Conservation (phyloP, 2,113 vertebrate genomes). For the Petromus typicus region DNA sequence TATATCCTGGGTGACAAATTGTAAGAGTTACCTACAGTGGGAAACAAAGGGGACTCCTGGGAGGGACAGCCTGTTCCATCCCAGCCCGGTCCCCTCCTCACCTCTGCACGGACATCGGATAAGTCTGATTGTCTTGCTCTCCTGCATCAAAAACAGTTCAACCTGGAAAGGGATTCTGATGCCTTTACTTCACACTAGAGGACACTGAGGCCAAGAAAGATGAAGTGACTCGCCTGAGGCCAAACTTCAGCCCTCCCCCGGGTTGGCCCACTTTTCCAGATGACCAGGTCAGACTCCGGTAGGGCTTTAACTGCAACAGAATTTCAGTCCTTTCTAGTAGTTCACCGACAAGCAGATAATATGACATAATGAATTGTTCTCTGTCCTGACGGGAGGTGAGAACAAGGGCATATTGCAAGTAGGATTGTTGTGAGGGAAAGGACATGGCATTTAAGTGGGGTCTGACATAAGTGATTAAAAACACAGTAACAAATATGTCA, state of each 20-base stretch:
- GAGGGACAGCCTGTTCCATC: background rate
- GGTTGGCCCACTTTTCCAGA: conserved; percentile 57
- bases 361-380: background rate
- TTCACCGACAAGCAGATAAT: background rate
- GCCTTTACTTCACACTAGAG: conserved; percentile 3
- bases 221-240: conserved; percentile 46
- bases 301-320: background rate
- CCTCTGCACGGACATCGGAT: background rate
- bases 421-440: background rate
- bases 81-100: background rate
- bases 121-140: background rate
- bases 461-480: background rate
- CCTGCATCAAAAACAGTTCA: background rate
- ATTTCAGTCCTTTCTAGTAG: background rate
- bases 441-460: background rate
- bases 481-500: background rate
- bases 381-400: background rate
- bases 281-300: conserved; percentile 29
- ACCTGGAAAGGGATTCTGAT: background rate
- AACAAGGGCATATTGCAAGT: conserved; percentile 1
- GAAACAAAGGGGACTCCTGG: background rate
- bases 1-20: background rate
- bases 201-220: conserved; percentile 40
- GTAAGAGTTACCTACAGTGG: background rate
- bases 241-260: background rate